These are phyloP conservation scores for Megathymus violae DNA, from an alignment of 1,140 invertebrate species.

Conservation along the genomic window DNA sequence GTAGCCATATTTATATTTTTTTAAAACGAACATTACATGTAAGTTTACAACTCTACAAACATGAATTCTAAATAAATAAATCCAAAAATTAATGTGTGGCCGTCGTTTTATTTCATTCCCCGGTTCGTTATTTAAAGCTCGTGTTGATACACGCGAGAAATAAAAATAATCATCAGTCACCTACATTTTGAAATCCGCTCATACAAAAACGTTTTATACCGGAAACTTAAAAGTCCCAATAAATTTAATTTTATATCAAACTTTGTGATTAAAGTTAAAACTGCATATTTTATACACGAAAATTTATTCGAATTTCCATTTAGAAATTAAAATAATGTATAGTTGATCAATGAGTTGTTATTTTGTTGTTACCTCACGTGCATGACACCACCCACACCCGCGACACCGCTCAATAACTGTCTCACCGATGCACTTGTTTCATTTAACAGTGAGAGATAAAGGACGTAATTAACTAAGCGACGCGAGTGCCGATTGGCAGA, in stretches of 20 bases:
- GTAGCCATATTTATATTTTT: constrained; percentile 82
- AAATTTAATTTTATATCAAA: neutral
- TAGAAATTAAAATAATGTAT: too few relatives aligned
- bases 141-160: constrained; percentile 9
- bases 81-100: constrained; percentile 58
- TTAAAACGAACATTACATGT: constrained; percentile 75
- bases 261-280: neutral
- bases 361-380: too few relatives aligned
- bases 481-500: too few relatives aligned
- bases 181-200: constrained; percentile 3
- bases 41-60: constrained; percentile 80
- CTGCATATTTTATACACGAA: too few relatives aligned
- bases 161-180: constrained; percentile 10
- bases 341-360: too few relatives aligned
- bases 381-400: too few relatives aligned
- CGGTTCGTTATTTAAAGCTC: neutral
- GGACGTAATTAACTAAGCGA: too few relatives aligned
- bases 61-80: constrained; percentile 82
- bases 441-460: too few relatives aligned
- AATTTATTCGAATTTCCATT: too few relatives aligned
- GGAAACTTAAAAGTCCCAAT: neutral
- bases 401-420: too few relatives aligned
- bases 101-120: constrained; percentile 43
- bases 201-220: neutral
- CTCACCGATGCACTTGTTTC: too few relatives aligned